Evolutionary conservation across 1,140 invertebrate genomes (phyloP), one percentile per base, ranked within the genome.

Genomic region (Aricia agestis): DNA sequence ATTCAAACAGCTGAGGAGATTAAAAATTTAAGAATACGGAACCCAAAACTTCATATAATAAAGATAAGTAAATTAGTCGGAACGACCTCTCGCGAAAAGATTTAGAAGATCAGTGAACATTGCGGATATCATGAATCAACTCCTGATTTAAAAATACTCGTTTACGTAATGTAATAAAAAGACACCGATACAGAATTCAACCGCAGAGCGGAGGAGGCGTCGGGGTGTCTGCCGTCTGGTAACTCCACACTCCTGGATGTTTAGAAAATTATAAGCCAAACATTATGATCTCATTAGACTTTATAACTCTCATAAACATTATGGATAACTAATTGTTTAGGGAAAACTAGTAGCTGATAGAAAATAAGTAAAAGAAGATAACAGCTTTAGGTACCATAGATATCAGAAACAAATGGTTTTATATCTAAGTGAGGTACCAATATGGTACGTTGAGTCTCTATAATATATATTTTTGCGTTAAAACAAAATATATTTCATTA

Each of bases 81-180:
- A 52, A 52, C 59, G 59, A 63, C 59, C 59, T 19, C 59, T 63
- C 19, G 19, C 18, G 10, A 63, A 25, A 63, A 63, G 10, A 19
- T 63, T 19, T 63, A 63, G 4, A 18, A 63, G 59, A 19, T 63
- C 59, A 63, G 18, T 63, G 19, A 19, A 63, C 59, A 63, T 25
- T 11, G 59, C 18, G 59, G 59, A 63, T 63, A 19, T 63, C 4
- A 25, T 63, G 59, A 63, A 63, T 63, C 59, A 63, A 63, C 17
- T 17, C 15, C 15, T 19, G 59, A 63, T 63, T 63, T 63, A 63
- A 63, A 63, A 63, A 63, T 63, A 19, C 17, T 19, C 18, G 10
- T 19, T 63, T 63, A 19, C 59, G 19, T 63, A 63, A 63, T 11
- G 59, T 63, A 63, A 19, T 19, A 19, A 63, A 63, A 19, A 52